phyloP scores from a whole-genome alignment of 2,797 vertebrate species.

The Diceros bicornis region DNA sequence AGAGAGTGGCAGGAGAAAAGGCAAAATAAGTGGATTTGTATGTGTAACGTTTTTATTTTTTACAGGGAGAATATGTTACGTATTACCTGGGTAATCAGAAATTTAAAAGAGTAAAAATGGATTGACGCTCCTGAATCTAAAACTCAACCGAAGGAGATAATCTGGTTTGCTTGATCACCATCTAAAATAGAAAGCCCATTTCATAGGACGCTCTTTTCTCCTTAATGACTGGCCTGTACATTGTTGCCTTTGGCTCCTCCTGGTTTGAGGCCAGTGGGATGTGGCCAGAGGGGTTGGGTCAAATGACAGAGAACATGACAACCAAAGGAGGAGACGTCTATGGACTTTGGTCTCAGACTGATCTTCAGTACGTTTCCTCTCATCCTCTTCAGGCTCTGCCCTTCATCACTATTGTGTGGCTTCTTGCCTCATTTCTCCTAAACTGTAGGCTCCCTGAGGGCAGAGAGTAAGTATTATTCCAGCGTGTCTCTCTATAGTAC shows the following conservation, averaged over 20 bases:
- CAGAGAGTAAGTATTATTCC: neutral
- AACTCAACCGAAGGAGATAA: neutral
- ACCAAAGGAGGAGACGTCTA: neutral
- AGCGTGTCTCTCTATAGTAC: neutral
- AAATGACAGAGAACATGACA: neutral
- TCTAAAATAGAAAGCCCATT: neutral
- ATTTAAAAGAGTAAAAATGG: slow-evolving; percentile 25
- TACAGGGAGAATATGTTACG: neutral
- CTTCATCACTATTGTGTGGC: neutral
- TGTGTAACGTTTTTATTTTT: neutral
- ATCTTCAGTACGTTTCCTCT: neutral
- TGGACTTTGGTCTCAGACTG: neutral
- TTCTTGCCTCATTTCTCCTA: neutral
- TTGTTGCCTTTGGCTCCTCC: neutral
- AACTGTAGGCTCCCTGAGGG: neutral
- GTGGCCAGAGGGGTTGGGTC: neutral
- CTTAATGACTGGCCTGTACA: neutral
- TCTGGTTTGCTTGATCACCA: neutral
- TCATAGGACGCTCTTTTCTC: neutral
- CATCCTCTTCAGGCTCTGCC: neutral
- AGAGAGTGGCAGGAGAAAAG: neutral
- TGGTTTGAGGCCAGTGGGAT: neutral
- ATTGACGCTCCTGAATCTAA: neutral
- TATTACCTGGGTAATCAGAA: neutral
- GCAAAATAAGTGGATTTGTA: neutral